Percentiles rank a stretch among this genome's conserved stretches.
These are phyloP conservation scores for Periparus ater DNA, from an alignment of 2,797 vertebrate genomes.

Conservation along the genomic window DNA sequence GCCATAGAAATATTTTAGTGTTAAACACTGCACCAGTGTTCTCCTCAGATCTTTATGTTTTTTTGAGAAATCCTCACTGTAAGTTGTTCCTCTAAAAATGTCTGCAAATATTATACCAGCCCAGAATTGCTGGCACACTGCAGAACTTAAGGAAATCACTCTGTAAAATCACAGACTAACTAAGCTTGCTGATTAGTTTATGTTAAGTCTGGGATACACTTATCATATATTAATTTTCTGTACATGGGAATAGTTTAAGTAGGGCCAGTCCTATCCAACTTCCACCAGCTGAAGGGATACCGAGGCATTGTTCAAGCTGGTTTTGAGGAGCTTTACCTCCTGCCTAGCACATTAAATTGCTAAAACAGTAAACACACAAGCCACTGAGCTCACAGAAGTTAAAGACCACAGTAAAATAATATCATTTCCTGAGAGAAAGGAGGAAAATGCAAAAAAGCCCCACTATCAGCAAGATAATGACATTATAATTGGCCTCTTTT, in stretches of 20 bases:
- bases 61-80: conserved; percentile 8
- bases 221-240: not conserved
- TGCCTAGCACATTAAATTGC: not conserved
- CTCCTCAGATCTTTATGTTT: not conserved
- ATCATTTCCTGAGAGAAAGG: not conserved
- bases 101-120: not conserved
- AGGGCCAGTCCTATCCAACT: not conserved
- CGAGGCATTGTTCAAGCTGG: not conserved
- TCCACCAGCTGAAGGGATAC: not conserved
- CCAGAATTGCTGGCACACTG: not conserved
- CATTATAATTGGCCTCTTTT: not conserved
- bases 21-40: not conserved
- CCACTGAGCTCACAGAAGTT: not conserved
- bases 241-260: not conserved
- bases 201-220: not conserved
- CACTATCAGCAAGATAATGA: not conserved
- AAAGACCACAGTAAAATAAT: not conserved
- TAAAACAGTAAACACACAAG: not conserved
- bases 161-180: not conserved
- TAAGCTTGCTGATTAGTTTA: not conserved
- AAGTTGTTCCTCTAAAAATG: not conserved
- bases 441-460: not conserved
- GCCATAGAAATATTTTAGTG: not conserved
- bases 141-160: not conserved
- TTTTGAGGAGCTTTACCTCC: not conserved